phyloP scores from a whole-genome alignment of 2,113 vertebrate genomes.

The Xenus cinereus region DNA sequence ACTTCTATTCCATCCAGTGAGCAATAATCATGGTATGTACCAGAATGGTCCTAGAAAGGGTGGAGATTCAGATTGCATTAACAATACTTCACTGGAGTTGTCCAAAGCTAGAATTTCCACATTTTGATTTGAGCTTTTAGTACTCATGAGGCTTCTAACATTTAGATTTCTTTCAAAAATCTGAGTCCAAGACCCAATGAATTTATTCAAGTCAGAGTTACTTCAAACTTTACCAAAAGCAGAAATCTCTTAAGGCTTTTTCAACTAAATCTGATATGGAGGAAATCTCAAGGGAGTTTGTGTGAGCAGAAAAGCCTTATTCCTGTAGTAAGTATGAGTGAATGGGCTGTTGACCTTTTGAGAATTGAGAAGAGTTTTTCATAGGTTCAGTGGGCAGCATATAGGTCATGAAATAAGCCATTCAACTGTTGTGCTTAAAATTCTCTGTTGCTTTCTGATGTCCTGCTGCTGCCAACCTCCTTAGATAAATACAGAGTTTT shows the following conservation, averaged over 20 bases:
- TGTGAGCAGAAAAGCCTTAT: not conserved
- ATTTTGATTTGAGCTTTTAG: not conserved
- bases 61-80: not conserved
- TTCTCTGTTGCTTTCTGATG: not conserved
- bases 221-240: not conserved
- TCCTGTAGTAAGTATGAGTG: not conserved
- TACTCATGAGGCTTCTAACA: not conserved
- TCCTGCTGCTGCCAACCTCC: not conserved
- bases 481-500: not conserved
- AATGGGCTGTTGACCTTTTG: slow-evolving; percentile 1
- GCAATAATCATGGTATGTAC: not conserved
- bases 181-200: not conserved
- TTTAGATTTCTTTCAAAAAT: not conserved
- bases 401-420: not conserved
- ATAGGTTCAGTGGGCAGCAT: not conserved
- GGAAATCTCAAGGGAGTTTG: not conserved
- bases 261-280: not conserved
- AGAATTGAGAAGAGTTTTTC: not conserved
- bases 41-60: not conserved
- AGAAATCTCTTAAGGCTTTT: not conserved
- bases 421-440: not conserved
- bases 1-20: not conserved
- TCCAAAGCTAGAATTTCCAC: not conserved
- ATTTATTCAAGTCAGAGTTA: not conserved
- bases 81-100: not conserved